Percentiles rank a stretch among this genome's conserved stretches.
Evolutionary conservation across 2,888 invertebrate genomes (phyloP).

Genomic region (Priocnemis perturbator): DNA sequence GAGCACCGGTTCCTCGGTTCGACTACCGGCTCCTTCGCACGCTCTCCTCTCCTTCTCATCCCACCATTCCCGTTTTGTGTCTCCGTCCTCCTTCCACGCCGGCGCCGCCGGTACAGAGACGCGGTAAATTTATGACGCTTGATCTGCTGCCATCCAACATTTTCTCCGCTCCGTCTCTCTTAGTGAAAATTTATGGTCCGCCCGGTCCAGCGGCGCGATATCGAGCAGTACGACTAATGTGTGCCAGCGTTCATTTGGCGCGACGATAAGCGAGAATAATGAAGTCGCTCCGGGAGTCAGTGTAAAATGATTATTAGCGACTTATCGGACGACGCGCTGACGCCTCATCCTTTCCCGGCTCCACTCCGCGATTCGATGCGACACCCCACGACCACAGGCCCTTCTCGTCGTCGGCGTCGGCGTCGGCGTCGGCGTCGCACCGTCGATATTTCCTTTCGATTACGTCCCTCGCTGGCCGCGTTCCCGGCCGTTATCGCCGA

Average conservation of each 20-base stretch:
- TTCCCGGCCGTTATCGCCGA: constrained; percentile 20
- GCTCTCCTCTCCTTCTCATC: too few relatives aligned
- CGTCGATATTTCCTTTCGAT: constrained; percentile 16
- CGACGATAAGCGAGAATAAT: background rate
- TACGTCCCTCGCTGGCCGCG: constrained; percentile 18
- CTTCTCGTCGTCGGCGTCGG: too few relatives aligned
- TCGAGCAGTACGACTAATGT: background rate
- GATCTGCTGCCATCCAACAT: constrained; percentile 5
- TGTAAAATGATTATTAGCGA: too few relatives aligned
- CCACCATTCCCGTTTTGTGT: too few relatives aligned
- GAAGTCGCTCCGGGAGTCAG: background rate
- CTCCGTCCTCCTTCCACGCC: background rate
- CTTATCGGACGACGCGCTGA: too few relatives aligned
- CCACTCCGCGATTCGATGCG: too few relatives aligned
- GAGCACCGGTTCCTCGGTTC: constrained; percentile 23
- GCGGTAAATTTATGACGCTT: constrained; percentile 25
- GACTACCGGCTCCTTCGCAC: background rate
- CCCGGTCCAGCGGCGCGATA: background rate
- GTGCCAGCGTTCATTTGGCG: background rate
- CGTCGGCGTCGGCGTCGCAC: background rate
- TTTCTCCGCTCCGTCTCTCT: background rate
- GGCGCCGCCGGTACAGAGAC: background rate
- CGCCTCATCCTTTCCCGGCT: too few relatives aligned
- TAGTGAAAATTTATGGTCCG: constrained; percentile 20
- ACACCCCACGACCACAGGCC: too few relatives aligned